phyloP scores from a whole-genome alignment of 2,113 vertebrate species.

The Aspiorhynchus laticeps region DNA sequence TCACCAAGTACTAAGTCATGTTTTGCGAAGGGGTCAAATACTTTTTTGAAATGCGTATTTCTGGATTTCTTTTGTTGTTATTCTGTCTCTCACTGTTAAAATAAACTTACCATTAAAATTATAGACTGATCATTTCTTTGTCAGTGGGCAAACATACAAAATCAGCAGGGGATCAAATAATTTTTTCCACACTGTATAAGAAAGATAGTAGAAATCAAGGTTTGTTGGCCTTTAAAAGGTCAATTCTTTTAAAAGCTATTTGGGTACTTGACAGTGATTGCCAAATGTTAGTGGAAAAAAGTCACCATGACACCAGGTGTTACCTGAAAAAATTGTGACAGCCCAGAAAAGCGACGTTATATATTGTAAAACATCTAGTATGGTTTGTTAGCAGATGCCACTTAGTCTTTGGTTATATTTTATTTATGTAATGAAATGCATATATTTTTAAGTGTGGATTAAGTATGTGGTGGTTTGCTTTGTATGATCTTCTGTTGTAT shows the following conservation, averaged over 20 bases:
- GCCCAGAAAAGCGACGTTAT: neutral
- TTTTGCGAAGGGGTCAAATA: too few relatives aligned
- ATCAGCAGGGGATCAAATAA: too few relatives aligned
- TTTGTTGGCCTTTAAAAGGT: neutral
- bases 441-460: neutral
- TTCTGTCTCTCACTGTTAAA: too few relatives aligned
- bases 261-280: neutral
- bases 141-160: too few relatives aligned
- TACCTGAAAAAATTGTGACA: neutral
- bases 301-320: neutral
- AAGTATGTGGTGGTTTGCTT: conserved; percentile 6
- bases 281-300: neutral
- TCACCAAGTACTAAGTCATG: too few relatives aligned
- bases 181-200: too few relatives aligned
- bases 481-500: neutral
- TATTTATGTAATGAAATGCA: neutral
- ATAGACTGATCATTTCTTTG: too few relatives aligned
- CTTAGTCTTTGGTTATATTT: neutral
- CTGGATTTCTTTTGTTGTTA: too few relatives aligned
- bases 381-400: neutral
- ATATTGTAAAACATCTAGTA: neutral
- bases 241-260: neutral
- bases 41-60: too few relatives aligned
- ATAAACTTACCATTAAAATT: too few relatives aligned
- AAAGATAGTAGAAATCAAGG: neutral